Base-by-base conservation (phyloP, 23 tunicate species). In the Clavelina lepadiformis region DNA sequence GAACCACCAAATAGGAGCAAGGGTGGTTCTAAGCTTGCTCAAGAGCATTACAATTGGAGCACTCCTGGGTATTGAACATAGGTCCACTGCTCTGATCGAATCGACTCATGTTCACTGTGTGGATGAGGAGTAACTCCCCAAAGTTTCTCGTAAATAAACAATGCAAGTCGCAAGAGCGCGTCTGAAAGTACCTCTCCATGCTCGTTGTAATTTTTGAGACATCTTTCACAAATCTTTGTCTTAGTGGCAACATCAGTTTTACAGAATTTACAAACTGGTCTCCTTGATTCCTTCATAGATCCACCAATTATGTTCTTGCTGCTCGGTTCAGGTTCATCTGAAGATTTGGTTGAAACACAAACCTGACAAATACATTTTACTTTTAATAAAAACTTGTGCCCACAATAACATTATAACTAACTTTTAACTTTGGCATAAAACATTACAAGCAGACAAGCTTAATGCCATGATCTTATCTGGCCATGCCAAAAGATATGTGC, bases 191-290 rank as follows among this genome's bases (percentile, higher is more conserved):
- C 91, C 70, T 82, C 72, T 5, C 91, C 91, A 67, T 68, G 53
- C 37, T 82, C 81, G 2, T 65, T 56, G 13, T 35, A 56, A 32
- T 82, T 82, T 68, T 82, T 82, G 11, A 24, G 25, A 59, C 91
- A 82, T 28, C 91, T 55, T 4, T 82, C 91, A 61, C 91, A 82
- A 50, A 59, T 50, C 7, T 58, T 33, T 20, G 28, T 49, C 35
- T 67, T 63, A 46, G 31, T 33, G 31, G 60, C 59, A 8, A 74
- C 28, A 55, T 82, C 74, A 7, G 91, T 82, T 1, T 65, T 54
- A 32, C 91, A 82, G 46, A 23, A 82, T 44, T 74, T 74, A 66
- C 91, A 82, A 11, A 63, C 45, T 21, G 28, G 33, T 56, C 41
- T 61, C 38, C 60, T 29, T 18, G 5, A 41, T 65, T 56, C 26